Evolutionary conservation across 2,113 vertebrate species (phyloP).

Genomic region (Caracal caracal): DNA sequence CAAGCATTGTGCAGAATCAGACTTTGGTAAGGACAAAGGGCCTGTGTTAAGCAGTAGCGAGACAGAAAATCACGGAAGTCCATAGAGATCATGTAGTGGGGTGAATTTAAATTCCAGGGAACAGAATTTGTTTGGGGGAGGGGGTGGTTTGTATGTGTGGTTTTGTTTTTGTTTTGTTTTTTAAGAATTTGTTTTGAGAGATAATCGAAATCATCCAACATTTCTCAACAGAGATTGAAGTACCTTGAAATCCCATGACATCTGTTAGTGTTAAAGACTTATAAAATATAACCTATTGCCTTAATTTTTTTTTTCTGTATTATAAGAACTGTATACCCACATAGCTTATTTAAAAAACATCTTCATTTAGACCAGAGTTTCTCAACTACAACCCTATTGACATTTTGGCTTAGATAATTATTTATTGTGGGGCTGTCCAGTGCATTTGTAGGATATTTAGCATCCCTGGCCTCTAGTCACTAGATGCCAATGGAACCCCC

Average conservation of each 20-base stretch:
- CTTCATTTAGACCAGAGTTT: not conserved
- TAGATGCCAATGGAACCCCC: not conserved
- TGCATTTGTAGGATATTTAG: not conserved
- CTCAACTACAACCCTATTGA: not conserved
- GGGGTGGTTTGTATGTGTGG: not conserved
- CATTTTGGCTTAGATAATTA: not conserved
- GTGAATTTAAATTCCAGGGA: not conserved
- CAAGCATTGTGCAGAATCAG: not conserved
- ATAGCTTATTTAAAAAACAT: not conserved
- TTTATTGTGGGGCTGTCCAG: not conserved
- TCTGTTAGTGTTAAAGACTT: not conserved
- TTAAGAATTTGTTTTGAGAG: not conserved
- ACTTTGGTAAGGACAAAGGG: constrained; percentile 4
- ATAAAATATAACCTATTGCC: not conserved
- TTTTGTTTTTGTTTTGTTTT: not conserved
- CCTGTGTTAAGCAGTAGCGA: not conserved
- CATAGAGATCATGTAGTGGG: not conserved
- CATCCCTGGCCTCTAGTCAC: not conserved
- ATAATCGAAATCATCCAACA: not conserved
- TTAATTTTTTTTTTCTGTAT: not conserved
- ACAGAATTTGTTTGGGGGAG: not conserved
- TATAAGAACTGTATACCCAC: not conserved
- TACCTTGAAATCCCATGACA: not conserved
- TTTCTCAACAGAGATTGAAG: constrained; percentile 33
- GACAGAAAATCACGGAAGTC: not conserved